phyloP scores from a whole-genome alignment of 2,797 vertebrate species.

The Notoglanidium macrostoma region DNA sequence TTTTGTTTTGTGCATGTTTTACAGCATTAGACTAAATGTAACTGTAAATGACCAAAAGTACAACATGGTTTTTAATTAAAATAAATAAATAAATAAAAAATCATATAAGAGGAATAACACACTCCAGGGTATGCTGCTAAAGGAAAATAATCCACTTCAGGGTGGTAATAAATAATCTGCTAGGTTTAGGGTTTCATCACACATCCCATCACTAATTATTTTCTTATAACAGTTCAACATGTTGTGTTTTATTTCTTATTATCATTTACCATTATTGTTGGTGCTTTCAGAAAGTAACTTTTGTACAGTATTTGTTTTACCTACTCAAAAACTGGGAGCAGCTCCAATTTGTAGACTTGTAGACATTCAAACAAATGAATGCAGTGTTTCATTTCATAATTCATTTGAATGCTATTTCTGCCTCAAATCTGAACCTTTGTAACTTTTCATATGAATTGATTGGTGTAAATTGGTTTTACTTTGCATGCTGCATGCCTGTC shows the following conservation, averaged over 20 bases:
- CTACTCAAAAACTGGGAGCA: too few species aligned
- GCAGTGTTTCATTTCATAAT: background rate
- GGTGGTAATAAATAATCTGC: background rate
- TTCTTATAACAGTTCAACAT: background rate
- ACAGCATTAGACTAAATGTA: background rate
- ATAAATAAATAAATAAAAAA: background rate
- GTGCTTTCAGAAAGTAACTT: background rate
- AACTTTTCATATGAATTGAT: background rate
- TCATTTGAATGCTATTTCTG: background rate
- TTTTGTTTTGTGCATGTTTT: background rate
- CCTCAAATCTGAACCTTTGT: background rate
- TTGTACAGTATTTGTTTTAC: background rate
- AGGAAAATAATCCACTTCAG: background rate
- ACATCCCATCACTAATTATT: background rate
- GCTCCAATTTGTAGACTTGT: too few species aligned
- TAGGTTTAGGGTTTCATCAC: background rate
- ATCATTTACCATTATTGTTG: background rate
- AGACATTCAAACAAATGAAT: slow-evolving; percentile 13
- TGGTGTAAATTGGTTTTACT: slow-evolving; percentile 2
- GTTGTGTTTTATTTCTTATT: background rate
- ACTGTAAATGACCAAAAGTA: background rate
- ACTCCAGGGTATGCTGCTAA: background rate
- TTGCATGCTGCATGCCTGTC: background rate
- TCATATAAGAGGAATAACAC: background rate
- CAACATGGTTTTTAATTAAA: background rate